Base-by-base conservation (phyloP, 1,140 invertebrate species). In the Meloidogyne hapla region DNA sequence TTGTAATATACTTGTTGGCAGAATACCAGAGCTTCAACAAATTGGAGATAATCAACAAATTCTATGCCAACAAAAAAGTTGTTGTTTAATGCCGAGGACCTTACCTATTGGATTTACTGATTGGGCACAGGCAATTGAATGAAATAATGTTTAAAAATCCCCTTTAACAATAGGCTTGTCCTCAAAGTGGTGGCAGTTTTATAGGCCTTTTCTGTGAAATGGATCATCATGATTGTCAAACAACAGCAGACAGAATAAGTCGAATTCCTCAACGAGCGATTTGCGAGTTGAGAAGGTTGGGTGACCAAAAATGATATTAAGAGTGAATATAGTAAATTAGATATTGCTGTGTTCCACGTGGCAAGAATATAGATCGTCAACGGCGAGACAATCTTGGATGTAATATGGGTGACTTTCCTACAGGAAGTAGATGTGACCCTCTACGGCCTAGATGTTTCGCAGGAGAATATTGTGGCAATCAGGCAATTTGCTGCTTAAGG, bases 1-100 rank as follows among this genome's bases (percentile, higher is more conserved):
- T 10, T 73, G 71, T 64, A 73, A 73, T 33, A 38, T 28, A 23
- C 23, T 73, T n/a, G 56, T 73, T 13, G 71, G 71, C 23, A 61
- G 40, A 63, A 26, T 38, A n/a, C 28, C 48, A 12, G 69, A 45
- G 8, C 28, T 73, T 26, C 10, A 1, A 61, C 23, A 23, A 2
- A 61, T 73, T 63, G 45, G 71, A 9, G 45, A 56, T 23, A 73
- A 42, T 0, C 45, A 73, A 21, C 71, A 73, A 64, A 61, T 73
- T 38, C 28, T 38, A 8, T 73, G 71, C 21, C 56, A 63, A 38
- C 40, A 42, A 63, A 38, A 38, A 18, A 42, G 64, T n/a, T 73
- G 71, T 64, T 73, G 71, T 63, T 64, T 73, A 64, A 73, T 73
- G 71, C 40, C 21, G 2, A 28, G 71, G 28, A 61, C 33, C 0